Base-by-base conservation (phyloP, 2,888 invertebrate genomes). In the Synanthedon tipuliformis region DNA sequence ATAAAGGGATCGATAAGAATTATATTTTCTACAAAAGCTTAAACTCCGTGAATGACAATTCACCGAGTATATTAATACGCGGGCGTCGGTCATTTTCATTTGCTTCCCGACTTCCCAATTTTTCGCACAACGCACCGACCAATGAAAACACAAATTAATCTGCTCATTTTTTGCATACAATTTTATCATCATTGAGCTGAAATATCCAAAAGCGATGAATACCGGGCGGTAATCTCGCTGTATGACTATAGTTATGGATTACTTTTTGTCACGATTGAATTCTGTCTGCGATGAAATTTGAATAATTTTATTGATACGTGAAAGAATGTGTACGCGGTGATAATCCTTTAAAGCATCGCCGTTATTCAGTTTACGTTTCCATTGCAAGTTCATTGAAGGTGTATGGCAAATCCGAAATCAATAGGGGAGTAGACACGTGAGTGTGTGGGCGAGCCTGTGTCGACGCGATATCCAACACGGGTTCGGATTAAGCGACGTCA, bases 391-490 rank as follows among this genome's bases (percentile, higher is more conserved):
- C 55, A 62, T 66, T 63, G 64, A 69, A 78, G 75, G 73, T 75
- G 71, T 61, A 67, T 62, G 57, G 41, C 64, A 76, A 82, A 78
- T 75, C 71, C 71, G 65, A 75, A 82, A 81, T 84, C 83, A 77
- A 81, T 85, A 82, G 71, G 78, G 62, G 66, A 65, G 65, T 65
- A 69, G 70, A 67, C 67, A 73, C 75, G 71, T 68, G 73, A 75
- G 80, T 72, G 77, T 74, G 77, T 74, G 69, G 68, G 77, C 75
- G 74, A 77, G 76, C 80, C 68, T 85, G 86, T 85, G 86, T 81
- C 82, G 85, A 82, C 89, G 90, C 89, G 90, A 89, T 88, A 89
- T 88, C 89, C 89, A 87, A 89, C 90, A 89, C 88, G 89, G 89
- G 89, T 88, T 74, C 86, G 89, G 90, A 90, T 90, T 90, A 90